Conservation (phyloP, 2,888 invertebrate genomes). For the Antitype chi region DNA sequence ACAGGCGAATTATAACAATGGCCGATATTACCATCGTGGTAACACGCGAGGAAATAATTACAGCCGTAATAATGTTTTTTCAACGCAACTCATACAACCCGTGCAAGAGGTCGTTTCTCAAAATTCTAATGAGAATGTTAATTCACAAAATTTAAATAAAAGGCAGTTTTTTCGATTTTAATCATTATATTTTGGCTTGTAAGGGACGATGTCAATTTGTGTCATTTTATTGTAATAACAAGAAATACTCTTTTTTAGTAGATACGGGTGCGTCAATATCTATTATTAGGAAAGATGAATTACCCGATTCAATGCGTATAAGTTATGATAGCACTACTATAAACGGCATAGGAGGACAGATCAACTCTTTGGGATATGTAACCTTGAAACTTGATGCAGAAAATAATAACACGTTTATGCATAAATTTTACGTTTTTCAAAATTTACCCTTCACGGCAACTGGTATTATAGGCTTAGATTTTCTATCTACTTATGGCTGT, state of each 20-base stretch:
- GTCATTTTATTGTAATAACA: not conserved
- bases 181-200: slow-evolving; percentile 1
- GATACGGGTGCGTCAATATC: slow-evolving; percentile 8
- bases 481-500: not conserved
- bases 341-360: not conserved
- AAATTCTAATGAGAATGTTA: not conserved
- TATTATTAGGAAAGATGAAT: not conserved
- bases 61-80: not conserved
- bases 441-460: not conserved
- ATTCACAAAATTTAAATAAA: not conserved
- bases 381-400: slow-evolving; percentile 1
- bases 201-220: slow-evolving; percentile 9
- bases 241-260: slow-evolving; percentile 3
- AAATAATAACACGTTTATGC: not conserved
- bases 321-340: slow-evolving; percentile 5
- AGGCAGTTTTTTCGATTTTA: slow-evolving; percentile 8
- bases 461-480: not conserved
- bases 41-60: slow-evolving; percentile 4
- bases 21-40: slow-evolving; percentile 1
- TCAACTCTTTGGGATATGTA: not conserved
- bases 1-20: not conserved
- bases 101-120: not conserved
- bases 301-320: not conserved
- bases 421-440: not conserved
- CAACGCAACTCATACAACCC: not conserved